Evolutionary conservation across 2,888 invertebrate genomes (phyloP), one percentile per base, ranked within the genome.

Genomic region (Bombylius discolor): DNA sequence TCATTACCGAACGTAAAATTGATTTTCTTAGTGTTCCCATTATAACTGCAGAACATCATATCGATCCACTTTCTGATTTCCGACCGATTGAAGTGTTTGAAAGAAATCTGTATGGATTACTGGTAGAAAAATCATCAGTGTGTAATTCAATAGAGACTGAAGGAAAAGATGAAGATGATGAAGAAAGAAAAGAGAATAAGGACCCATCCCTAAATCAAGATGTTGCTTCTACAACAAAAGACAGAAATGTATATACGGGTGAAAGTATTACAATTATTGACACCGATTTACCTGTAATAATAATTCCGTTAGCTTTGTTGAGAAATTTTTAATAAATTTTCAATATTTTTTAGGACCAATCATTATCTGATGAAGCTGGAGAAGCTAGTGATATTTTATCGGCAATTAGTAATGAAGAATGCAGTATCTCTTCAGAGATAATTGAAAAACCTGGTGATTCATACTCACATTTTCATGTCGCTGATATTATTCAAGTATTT

Each of bases 401-500:
- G 2, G 78, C 77, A 14, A 77, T 80, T 39, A 83, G 84, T 69
- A 85, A 84, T 67, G 85, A 85, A 64, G 85, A 85, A 68, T 82
- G 79, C 67, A 85, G 85, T 70, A 78, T 85, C 63, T 79, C 80
- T 54, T 85, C 84, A 4, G 85, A 85, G 68, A 81, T 84, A 44
- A 77, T 81, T 50, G 82, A 81, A 59, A 78, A 78, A 56, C 60
- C 60, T 46, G 42, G 49, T 31, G 49, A 59, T 9, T 61, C 62
- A 66, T 69, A 58, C 39, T 44, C 56, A n/a, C 56, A 58, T 14
- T 59, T 66, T 31, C 67, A 66, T n/a, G 74, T 73, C 55, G 33
- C 45, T 8, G 45, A 45, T 14, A 45, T 45, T 45, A 45, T 45
- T 11, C 45, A 45, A 14, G 45, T 45, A 14, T 11, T 45, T 1